Evolutionary conservation across 1,140 invertebrate species (phyloP), one percentile per base, ranked within the genome.

Genomic region (Caenorhabditis inopinata): DNA sequence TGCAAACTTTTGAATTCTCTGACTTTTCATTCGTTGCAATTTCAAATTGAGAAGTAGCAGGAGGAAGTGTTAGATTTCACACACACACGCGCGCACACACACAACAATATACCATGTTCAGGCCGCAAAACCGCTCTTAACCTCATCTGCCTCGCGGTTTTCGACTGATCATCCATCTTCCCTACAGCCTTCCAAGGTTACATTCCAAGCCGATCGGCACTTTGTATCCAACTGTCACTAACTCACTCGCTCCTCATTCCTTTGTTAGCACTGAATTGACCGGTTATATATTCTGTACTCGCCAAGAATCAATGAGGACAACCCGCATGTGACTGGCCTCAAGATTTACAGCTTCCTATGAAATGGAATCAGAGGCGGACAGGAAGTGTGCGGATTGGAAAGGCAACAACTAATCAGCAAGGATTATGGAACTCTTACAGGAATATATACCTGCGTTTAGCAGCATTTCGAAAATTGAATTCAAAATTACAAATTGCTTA

Each of bases 171-270:
- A 68, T 68, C 58, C 58, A 68, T 68, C 58, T 68, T 68, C 12
- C 4, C 11, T 1, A 29, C 25, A 38, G 5, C 58, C 32, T 38
- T 68, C 58, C 58, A 68, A 68, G 58, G 58, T 68, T 68, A 68
- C 58, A 68, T 68, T 68, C 58, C 58, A 68, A 68, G 58, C 58
- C 58, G 21, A 68, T 68, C 58, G 58, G 58, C 58, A 68, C 58
- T 32, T 68, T 68, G 58, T 68, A 42, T 35, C 51, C 51, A 16
- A 58, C 51, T 58, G 51, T 25, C 51, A 32, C 51, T 58, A 25
- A 58, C 51, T 51, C 51, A 58, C 51, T 32, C 51, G 27, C 51
- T 38, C 32, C 58, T 68, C 58, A 68, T 68, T 68, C 32, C 58
- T 38, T 68, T 68, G 58, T 68, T 68, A 68, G 58, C 5, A 14